These are phyloP conservation scores for Aphidius colemani DNA, from an alignment of 2,888 invertebrate genomes.

Conservation along the genomic window DNA sequence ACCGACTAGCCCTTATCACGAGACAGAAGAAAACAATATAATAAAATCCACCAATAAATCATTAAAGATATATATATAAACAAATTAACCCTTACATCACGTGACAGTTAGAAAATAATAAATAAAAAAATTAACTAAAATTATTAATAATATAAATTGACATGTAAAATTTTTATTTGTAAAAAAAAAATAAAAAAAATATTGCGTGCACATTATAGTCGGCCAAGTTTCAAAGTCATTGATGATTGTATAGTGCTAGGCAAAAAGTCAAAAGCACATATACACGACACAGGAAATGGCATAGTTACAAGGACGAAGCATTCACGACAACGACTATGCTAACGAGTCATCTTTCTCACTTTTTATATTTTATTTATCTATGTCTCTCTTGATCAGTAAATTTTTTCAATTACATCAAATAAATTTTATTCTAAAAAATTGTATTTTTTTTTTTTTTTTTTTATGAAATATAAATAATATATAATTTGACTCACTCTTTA, in stretches of 20 bases:
- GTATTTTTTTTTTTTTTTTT: no score
- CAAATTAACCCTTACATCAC: no score
- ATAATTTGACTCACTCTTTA: constrained; percentile 57
- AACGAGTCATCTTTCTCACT: constrained; percentile 17
- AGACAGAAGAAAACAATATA: no score
- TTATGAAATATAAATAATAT: no score
- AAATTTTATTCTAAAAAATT: no score
- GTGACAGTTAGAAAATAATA: no score
- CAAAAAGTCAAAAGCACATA: constrained; percentile 22
- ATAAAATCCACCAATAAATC: no score
- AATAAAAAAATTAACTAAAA: no score
- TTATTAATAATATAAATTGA: no score
- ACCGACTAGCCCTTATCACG: no score
- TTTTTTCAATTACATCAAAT: background rate
- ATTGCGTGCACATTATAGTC: background rate
- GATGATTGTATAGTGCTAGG: constrained; percentile 20
- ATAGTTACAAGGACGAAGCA: constrained; percentile 23
- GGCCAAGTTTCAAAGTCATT: constrained; percentile 14
- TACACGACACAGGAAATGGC: constrained; percentile 26
- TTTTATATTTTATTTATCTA: background rate
- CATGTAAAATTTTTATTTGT: no score
- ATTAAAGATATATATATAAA: no score
- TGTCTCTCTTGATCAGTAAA: background rate
- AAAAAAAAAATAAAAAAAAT: background rate
- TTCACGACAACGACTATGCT: constrained; percentile 25